A percentile compares a stretch with the other conserved stretches of the same genome.
These are phyloP conservation scores for Pogonocherus hispidulus DNA, from an alignment of 2,888 invertebrate species.

Conservation along the genomic window DNA sequence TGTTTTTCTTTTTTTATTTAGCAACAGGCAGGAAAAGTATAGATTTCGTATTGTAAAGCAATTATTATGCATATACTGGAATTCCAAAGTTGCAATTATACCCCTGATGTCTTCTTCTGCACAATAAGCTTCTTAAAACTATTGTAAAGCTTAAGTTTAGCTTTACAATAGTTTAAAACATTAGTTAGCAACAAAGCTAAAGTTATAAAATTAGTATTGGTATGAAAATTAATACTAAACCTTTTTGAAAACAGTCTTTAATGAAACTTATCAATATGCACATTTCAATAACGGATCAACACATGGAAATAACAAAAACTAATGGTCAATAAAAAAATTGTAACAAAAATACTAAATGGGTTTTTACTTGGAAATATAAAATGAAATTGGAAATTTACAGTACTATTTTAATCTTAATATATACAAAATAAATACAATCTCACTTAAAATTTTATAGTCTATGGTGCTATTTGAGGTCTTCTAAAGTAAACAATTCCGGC, in stretches of 20 bases:
- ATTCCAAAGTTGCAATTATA: too few species aligned
- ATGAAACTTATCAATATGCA: not conserved
- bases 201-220: too few species aligned
- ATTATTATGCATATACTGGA: too few species aligned
- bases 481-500: constrained; percentile 87
- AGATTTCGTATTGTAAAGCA: too few species aligned
- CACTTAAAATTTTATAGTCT: constrained; percentile 17
- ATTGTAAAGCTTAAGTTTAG: too few species aligned
- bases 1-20: too few species aligned
- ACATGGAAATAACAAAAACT: constrained; percentile 9
- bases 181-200: too few species aligned
- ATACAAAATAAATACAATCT: constrained; percentile 48
- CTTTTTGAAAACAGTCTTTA: not conserved
- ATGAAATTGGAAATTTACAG: not conserved
- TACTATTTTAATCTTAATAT: constrained; percentile 35
- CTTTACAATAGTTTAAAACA: too few species aligned
- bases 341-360: constrained; percentile 9
- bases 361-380: not conserved
- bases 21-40: too few species aligned
- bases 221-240: not conserved
- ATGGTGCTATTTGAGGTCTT: constrained; percentile 69
- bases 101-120: too few species aligned
- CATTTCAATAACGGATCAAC: constrained; percentile 1
- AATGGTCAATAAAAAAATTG: constrained; percentile 16
- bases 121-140: too few species aligned